Conservation (phyloP, 2,888 invertebrate species). For the Morinoia aosen region DNA sequence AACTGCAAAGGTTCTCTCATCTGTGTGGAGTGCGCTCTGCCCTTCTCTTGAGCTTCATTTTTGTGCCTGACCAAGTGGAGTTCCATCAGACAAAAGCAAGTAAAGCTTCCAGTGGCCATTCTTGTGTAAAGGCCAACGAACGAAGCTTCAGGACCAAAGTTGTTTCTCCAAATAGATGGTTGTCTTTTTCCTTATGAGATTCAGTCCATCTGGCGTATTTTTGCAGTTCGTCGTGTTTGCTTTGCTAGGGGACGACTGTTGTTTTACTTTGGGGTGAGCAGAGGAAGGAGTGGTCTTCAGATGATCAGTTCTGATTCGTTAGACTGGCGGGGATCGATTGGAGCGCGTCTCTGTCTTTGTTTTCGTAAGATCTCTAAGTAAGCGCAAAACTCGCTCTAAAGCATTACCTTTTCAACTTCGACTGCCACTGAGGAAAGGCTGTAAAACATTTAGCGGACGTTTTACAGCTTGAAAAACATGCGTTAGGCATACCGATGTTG, state of each 20-base stretch:
- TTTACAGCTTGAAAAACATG: neutral
- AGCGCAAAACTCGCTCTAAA: neutral
- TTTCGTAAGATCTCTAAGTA: slow-evolving; percentile 39
- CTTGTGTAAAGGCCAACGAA: slow-evolving; percentile 50
- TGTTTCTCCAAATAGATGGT: slow-evolving; percentile 52
- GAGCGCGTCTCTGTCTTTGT: slow-evolving; percentile 5
- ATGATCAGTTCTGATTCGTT: slow-evolving; percentile 51
- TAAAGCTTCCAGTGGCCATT: slow-evolving; percentile 48
- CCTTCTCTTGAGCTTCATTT: slow-evolving; percentile 50
- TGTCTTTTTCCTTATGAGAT: slow-evolving; percentile 53
- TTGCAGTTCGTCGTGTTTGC: slow-evolving; percentile 39
- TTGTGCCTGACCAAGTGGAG: slow-evolving; percentile 8
- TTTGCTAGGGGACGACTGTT: slow-evolving; percentile 50
- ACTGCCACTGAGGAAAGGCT: slow-evolving; percentile 7
- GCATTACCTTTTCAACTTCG: neutral
- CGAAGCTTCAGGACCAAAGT: slow-evolving; percentile 43
- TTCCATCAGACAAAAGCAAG: slow-evolving; percentile 44
- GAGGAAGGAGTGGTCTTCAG: slow-evolving; percentile 44
- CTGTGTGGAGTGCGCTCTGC: neutral
- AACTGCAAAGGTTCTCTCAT: slow-evolving; percentile 5
- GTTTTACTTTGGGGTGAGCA: slow-evolving; percentile 53
- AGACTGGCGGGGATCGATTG: slow-evolving; percentile 48
- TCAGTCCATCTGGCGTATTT: slow-evolving; percentile 53
- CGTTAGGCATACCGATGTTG: neutral
- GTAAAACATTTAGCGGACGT: neutral